These are phyloP conservation scores for Mesembrinibis cayennensis DNA, from an alignment of 2,113 vertebrate genomes.

Conservation along the genomic window DNA sequence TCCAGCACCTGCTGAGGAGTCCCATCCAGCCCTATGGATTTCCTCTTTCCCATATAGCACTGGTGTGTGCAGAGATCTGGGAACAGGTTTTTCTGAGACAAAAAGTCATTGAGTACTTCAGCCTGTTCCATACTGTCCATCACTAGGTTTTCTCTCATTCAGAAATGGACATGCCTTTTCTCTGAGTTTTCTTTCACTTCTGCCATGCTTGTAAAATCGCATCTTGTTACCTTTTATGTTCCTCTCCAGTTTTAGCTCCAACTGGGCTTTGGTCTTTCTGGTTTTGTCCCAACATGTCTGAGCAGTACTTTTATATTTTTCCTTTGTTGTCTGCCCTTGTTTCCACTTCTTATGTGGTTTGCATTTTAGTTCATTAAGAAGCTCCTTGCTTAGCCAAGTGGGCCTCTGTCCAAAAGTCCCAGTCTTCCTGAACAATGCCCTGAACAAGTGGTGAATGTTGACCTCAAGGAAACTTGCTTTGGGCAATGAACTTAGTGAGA, in stretches of 20 bases:
- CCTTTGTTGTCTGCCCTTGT: slow-evolving; percentile 11
- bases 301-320: slow-evolving; percentile 1
- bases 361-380: slow-evolving; percentile 46
- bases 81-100: not conserved
- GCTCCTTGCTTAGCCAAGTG: slow-evolving; percentile 17
- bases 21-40: not conserved
- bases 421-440: slow-evolving; percentile 23
- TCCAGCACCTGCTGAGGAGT: not conserved
- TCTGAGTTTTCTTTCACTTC: not conserved
- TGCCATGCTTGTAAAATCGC: not conserved
- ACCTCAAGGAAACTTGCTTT: slow-evolving; percentile 9
- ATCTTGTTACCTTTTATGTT: slow-evolving; percentile 6
- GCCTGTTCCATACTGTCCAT: not conserved
- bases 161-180: not conserved
- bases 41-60: not conserved
- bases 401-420: slow-evolving; percentile 38
- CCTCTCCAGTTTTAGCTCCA: not conserved
- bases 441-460: slow-evolving; percentile 21
- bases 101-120: not conserved
- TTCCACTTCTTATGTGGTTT: slow-evolving; percentile 23
- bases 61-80: not conserved
- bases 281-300: slow-evolving; percentile 5
- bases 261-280: not conserved
- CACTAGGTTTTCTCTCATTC: not conserved
- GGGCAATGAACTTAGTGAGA: not conserved